Conservation (phyloP, 2,888 invertebrate genomes). For the Cryptophagus acutangulus region DNA sequence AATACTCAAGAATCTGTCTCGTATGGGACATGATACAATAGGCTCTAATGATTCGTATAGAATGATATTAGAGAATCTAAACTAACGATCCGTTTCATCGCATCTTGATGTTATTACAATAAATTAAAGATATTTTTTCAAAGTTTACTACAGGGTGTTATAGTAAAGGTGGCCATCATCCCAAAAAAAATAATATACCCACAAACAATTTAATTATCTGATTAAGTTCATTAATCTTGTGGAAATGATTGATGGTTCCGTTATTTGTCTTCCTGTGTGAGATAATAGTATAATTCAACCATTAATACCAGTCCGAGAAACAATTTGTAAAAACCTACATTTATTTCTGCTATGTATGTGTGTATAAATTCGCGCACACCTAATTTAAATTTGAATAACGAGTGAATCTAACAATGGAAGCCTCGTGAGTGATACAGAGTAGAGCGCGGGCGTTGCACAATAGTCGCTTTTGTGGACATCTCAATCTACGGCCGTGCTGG, state of each 20-base stretch:
- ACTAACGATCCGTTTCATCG: constrained; percentile 48
- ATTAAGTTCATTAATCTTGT: constrained; percentile 1
- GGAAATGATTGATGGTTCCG: background rate
- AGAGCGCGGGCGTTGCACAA: constrained; percentile 20
- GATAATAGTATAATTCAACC: constrained; percentile 2
- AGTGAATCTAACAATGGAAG: constrained; percentile 27
- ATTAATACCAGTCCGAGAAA: constrained; percentile 1
- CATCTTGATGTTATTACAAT: no score
- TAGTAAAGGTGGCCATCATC: no score
- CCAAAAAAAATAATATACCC: constrained; percentile 22
- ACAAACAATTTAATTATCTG: background rate
- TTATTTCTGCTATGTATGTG: background rate
- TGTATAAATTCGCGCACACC: constrained; percentile 25
- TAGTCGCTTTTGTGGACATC: constrained; percentile 32
- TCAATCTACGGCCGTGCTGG: constrained; percentile 32
- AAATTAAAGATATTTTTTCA: no score
- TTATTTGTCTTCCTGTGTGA: background rate
- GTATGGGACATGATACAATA: constrained; percentile 42
- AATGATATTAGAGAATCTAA: constrained; percentile 44
- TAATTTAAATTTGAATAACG: constrained; percentile 33
- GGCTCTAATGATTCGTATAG: constrained; percentile 44
- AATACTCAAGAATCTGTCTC: no score
- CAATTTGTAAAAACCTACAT: constrained; percentile 5
- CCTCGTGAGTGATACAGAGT: constrained; percentile 19
- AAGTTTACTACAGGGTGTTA: no score